Conservation (phyloP, 2,113 vertebrate species). For the Oryzias javanicus region DNA sequence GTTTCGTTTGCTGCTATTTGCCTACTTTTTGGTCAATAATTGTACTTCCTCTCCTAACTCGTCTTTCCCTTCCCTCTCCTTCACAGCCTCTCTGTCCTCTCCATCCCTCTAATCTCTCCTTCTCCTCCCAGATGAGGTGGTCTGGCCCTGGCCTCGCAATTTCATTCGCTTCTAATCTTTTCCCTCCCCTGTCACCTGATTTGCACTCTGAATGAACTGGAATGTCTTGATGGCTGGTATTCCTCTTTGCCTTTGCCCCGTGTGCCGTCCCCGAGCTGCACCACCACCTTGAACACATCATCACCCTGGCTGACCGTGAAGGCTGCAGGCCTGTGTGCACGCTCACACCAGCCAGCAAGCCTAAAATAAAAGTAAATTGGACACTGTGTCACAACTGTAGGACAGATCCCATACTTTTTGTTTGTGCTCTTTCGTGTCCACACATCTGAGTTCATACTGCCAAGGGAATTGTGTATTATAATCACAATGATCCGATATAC, state of each 20-base stretch:
- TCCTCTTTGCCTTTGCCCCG: slow-evolving; percentile 42
- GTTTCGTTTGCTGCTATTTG: slow-evolving; percentile 9
- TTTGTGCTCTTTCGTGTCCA: slow-evolving; percentile 15
- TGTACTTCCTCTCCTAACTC: slow-evolving; percentile 37
- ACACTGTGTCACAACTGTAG: too few species aligned
- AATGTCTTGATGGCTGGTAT: slow-evolving; percentile 63
- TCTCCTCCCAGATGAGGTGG: slow-evolving; percentile 57
- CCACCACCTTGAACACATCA: slow-evolving; percentile 68
- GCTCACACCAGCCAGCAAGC: neutral
- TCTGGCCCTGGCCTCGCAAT: slow-evolving; percentile 62
- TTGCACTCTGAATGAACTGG: slow-evolving; percentile 72
- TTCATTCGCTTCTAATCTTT: slow-evolving; percentile 54
- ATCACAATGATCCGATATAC: slow-evolving; percentile 38
- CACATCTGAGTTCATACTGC: slow-evolving; percentile 21
- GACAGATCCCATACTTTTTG: too few species aligned
- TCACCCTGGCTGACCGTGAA: slow-evolving; percentile 47
- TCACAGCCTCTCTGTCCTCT: slow-evolving; percentile 36
- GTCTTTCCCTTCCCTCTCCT: slow-evolving; percentile 32
- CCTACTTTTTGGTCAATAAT: slow-evolving; percentile 29
- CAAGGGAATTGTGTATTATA: slow-evolving; percentile 32
- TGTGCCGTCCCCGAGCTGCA: slow-evolving; percentile 34
- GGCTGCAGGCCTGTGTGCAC: slow-evolving; percentile 37
- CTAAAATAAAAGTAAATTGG: slow-evolving; percentile 29
- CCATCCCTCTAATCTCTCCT: slow-evolving; percentile 38
- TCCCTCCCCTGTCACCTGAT: slow-evolving; percentile 47